Evolutionary conservation across 2,888 invertebrate species (phyloP).

Genomic region (Acrobasis consociella): DNA sequence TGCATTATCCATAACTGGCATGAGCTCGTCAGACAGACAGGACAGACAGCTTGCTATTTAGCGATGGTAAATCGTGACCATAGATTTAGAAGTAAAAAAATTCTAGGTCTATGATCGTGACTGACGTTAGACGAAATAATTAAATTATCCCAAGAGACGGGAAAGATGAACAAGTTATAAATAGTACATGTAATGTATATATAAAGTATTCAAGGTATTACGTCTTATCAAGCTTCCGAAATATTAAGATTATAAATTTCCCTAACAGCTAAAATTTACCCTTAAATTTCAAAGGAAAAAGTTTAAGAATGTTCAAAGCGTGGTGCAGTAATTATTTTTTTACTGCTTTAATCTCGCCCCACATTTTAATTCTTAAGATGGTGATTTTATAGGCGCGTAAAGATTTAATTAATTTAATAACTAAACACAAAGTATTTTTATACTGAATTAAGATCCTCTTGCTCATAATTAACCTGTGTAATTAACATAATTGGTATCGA

Average conservation of each 20-base stretch:
- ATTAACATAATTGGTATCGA: too few relatives aligned
- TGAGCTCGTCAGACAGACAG: too few relatives aligned
- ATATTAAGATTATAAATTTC: constrained; percentile 23
- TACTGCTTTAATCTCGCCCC: constrained; percentile 8
- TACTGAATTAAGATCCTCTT: neutral
- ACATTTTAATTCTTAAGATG: constrained; percentile 3
- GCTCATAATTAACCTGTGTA: neutral
- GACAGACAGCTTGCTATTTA: too few relatives aligned
- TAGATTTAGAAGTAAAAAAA: too few relatives aligned
- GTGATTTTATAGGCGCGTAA: neutral
- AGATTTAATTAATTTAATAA: constrained; percentile 10
- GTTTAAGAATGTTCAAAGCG: constrained; percentile 39
- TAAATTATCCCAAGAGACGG: too few relatives aligned
- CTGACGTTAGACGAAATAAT: too few relatives aligned
- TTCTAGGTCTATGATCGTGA: too few relatives aligned
- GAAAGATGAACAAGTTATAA: too few relatives aligned
- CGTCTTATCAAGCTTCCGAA: constrained; percentile 28
- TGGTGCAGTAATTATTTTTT: constrained; percentile 34
- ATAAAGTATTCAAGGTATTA: too few relatives aligned
- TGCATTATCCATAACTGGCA: too few relatives aligned
- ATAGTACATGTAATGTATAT: too few relatives aligned
- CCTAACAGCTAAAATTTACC: constrained; percentile 16
- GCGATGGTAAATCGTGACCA: too few relatives aligned
- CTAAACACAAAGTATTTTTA: neutral
- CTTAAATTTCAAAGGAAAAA: constrained; percentile 38